Evolutionary conservation across 2,888 invertebrate genomes (phyloP), one percentile per base, ranked within the genome.

Genomic region (Pocota personata): DNA sequence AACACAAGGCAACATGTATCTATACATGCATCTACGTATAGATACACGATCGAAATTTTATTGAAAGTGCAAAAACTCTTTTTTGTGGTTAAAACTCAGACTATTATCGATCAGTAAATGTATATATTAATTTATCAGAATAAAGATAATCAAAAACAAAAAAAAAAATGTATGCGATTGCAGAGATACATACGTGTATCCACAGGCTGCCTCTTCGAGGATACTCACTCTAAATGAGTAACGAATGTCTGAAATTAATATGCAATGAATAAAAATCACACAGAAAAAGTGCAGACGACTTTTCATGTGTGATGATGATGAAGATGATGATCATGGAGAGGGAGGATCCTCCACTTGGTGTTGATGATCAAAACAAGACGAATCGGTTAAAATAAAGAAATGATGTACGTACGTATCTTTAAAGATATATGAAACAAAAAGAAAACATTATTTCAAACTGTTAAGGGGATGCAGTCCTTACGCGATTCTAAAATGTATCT

Each of bases 281-380:
- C 27, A 60, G 52, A 62, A 50, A 75, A 64, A 75, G 16, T 8
- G 4, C 10, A 48, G 16, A 8, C 2, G 16, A 62, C 46, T 30
- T 43, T 46, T 72, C 69, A 52, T 27, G 37, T 73, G 72, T 60
- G 43, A 58, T 30, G 19, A 67, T 75, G 67, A 52, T 46, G 67
- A 60, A n/a, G 67, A 69, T 21, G 71, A 4, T 40, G 40, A 24
- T 10, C 37, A 73, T 52, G 37, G 24, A 30, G 35, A 58, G 14
- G 8, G 35, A 71, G 57, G 64, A 76, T 76, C 50, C 69, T 62
- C 30, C 10, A 32, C 21, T 30, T 82, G 77, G 82, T 82, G 82
- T 77, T 77, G 82, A 78, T 83, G 73, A 73, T 83, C 73, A 78
- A 73, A 83, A 78, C 67, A 69, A 82, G 62, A 76, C 73, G 82